Evolutionary conservation across 2,113 vertebrate genomes (phyloP).

Genomic region (Rhabdomys dilectus): DNA sequence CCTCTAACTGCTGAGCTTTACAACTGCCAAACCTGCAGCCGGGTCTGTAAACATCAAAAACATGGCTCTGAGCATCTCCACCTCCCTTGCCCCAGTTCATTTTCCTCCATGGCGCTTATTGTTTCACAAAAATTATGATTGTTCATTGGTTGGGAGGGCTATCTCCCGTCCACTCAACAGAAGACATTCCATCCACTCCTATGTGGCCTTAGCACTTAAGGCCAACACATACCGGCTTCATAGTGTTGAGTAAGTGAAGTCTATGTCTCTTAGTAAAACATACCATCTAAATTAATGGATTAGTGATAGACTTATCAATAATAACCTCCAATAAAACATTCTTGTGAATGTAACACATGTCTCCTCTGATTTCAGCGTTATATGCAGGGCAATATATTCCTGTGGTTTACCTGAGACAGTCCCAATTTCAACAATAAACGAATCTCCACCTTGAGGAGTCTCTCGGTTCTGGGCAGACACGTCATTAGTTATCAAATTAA

Average conservation of each 20-base stretch:
- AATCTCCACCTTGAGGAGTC: background rate
- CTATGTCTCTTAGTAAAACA: constrained; percentile 44
- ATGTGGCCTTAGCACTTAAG: background rate
- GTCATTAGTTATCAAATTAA: background rate
- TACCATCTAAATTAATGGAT: background rate
- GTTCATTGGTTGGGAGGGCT: background rate
- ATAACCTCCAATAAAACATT: background rate
- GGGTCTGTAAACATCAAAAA: background rate
- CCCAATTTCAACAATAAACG: background rate
- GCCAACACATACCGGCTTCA: background rate
- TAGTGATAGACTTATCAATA: background rate
- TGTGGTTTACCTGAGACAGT: background rate
- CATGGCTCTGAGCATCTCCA: background rate
- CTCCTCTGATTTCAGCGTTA: background rate
- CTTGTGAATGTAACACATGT: background rate
- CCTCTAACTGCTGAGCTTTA: constrained; percentile 52
- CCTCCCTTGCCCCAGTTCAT: background rate
- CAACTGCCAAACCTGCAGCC: constrained; percentile 24
- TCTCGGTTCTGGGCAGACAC: background rate
- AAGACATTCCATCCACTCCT: background rate
- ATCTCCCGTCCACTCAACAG: background rate
- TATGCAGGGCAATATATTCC: background rate
- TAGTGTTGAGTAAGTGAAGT: background rate
- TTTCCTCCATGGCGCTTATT: background rate
- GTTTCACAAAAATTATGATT: background rate